These are phyloP conservation scores for Rhagoletis zephyria DNA, from an alignment of 1,140 invertebrate genomes.

Conservation along the genomic window DNA sequence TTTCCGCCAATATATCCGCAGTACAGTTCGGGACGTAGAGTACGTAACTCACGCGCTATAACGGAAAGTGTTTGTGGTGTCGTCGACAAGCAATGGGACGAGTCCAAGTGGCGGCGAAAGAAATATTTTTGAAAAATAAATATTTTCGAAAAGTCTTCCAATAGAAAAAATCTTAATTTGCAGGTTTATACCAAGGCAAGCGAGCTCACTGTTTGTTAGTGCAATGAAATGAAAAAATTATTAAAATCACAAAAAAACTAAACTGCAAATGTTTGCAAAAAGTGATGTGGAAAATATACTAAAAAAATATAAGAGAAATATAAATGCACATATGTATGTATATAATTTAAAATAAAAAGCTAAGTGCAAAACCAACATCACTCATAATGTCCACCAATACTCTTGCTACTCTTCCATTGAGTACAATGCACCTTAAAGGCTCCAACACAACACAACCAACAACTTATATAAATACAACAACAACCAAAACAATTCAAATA, in stretches of 20 bases:
- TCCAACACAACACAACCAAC: not conserved
- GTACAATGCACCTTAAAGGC: not conserved
- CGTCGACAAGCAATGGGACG: not conserved
- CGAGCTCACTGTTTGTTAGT: not conserved
- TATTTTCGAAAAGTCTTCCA: not conserved
- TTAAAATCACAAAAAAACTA: not conserved
- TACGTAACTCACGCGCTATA: not conserved
- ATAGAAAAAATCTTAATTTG: not conserved
- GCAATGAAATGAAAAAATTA: not conserved
- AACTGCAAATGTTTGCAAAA: not conserved
- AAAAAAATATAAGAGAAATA: not conserved
- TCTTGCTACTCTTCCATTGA: not conserved
- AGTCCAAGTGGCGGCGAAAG: not conserved
- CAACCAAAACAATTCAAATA: conserved; percentile 13
- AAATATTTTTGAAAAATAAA: not conserved
- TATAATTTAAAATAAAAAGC: no score
- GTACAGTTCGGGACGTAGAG: conserved; percentile 36
- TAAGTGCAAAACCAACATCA: not conserved
- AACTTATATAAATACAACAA: not conserved
- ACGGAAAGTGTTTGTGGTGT: not conserved
- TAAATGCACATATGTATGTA: no score
- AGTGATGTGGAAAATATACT: not conserved
- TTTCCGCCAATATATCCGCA: conserved; percentile 7
- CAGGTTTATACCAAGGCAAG: not conserved
- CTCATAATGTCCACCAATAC: conserved; percentile 26